Evolutionary conservation across 2,888 invertebrate genomes (phyloP), one percentile per base, ranked within the genome.

Genomic region (Epsilonema sp.): DNA sequence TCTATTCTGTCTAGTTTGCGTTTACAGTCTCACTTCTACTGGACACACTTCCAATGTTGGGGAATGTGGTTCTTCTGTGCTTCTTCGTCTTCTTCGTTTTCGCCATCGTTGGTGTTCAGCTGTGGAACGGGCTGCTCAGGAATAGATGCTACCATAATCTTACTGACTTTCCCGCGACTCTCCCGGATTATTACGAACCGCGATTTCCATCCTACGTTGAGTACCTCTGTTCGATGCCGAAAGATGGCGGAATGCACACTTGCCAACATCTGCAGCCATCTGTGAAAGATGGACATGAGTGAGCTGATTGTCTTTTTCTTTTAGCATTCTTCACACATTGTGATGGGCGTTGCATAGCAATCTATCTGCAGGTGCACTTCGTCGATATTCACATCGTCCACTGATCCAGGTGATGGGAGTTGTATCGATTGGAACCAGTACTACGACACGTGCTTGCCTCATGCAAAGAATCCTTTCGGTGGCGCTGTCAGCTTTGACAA

Each of bases 21-120:
- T n/a, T n/a, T n/a, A n/a, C 94, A 63, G 92, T 94, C 59, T 92
- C 90, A 89, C 73, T 94, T 49, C 75, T 94, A 42, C 74, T 94
- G 63, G 92, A 94, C 70, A 94, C 92, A 3, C 74, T 94, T 55
- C 94, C 94, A 16, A 94, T 94, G 94, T 72, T 94, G 62, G 92
- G 92, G 54, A 94, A 94, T 70, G 92, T 94, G 44, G 63, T 73
- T 39, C 75, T 94, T 55, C 74, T 92, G 53, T 94, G 92, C 70
- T 94, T 94, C 76, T 94, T 94, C 74, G 92, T 94, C 48, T 94
- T 94, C 77, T 94, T 94, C 75, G 92, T 94, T 67, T 94, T 94
- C 65, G 94, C 92, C 55, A 94, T 94, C 64, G 83, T 94, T 56
- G 92, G 92, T 16, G 92, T 94, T 37, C 92, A 94, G 68, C 75